Conservation (phyloP, 2,888 invertebrate species). For the Polia nebulosa region DNA sequence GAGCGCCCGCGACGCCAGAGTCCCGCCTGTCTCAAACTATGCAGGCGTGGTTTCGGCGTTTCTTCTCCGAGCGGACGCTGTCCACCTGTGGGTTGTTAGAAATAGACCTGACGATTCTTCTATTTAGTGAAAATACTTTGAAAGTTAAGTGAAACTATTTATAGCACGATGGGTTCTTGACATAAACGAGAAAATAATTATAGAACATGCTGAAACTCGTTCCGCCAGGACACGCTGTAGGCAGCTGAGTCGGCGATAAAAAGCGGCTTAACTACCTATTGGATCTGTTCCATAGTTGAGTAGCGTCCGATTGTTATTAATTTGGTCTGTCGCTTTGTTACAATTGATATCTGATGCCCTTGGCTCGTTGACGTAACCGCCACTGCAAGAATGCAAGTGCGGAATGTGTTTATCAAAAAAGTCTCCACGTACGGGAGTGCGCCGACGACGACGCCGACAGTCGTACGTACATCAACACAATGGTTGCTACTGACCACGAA, state of each 20-base stretch:
- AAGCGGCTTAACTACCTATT: constrained; percentile 25
- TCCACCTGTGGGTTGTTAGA: not conserved
- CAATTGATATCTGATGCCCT: constrained; percentile 70
- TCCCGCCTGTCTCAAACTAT: too few species aligned
- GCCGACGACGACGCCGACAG: constrained; percentile 19
- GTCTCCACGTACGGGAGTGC: constrained; percentile 48
- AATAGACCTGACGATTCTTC: not conserved
- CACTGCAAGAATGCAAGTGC: constrained; percentile 73
- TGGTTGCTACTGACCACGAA: constrained; percentile 59
- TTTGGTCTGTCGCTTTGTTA: constrained; percentile 51
- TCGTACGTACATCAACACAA: constrained; percentile 67
- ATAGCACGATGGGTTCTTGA: constrained; percentile 6
- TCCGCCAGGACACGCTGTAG: constrained; percentile 8
- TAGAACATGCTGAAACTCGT: constrained; percentile 44
- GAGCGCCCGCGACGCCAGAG: too few species aligned
- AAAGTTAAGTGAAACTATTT: constrained; percentile 17
- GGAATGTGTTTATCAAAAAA: constrained; percentile 78
- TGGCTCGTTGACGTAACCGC: constrained; percentile 72
- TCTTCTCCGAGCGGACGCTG: too few species aligned
- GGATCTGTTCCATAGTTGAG: constrained; percentile 26
- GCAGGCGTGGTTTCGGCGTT: too few species aligned
- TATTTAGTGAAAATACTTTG: constrained; percentile 9
- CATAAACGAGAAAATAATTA: constrained; percentile 43
- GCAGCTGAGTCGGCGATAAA: constrained; percentile 28
- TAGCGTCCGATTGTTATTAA: constrained; percentile 57